phyloP scores from a whole-genome alignment of 2,113 vertebrate species.

The Astatoreochromis straeleni region DNA sequence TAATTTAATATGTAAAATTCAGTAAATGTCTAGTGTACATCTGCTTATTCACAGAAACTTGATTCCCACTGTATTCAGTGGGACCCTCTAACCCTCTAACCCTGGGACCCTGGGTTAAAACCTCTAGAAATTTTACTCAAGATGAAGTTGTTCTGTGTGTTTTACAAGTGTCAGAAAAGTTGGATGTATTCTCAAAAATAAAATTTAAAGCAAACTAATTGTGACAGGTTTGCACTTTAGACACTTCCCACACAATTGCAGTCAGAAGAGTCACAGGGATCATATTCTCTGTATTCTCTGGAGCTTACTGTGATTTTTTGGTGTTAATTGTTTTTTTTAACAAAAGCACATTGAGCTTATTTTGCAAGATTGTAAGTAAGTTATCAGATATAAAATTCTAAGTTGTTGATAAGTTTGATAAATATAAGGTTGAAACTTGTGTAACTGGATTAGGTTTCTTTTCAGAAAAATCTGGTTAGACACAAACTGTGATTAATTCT shows the following conservation, averaged over 20 bases:
- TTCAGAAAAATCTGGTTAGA: neutral
- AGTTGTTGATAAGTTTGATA: neutral
- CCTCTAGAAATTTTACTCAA: fast-evolving
- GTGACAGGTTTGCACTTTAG: neutral
- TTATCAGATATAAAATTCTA: neutral
- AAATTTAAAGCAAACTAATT: neutral
- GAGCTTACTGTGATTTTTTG: neutral
- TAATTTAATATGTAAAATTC: neutral
- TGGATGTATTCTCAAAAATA: neutral
- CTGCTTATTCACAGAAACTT: neutral
- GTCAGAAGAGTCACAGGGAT: neutral
- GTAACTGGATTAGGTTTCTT: neutral
- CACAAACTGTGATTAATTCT: neutral
- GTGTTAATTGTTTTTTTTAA: neutral
- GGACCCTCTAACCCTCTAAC: too few relatives aligned
- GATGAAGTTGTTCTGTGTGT: neutral
- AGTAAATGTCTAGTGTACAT: neutral
- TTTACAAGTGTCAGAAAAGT: neutral
- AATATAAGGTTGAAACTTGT: neutral
- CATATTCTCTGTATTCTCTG: neutral
- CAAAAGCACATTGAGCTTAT: neutral
- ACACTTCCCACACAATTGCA: neutral
- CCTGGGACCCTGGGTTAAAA: too few relatives aligned
- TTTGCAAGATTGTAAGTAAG: neutral
- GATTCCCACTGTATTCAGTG: neutral